Conservation (phyloP, 2,888 invertebrate genomes). For the Stegophylla sp. region DNA sequence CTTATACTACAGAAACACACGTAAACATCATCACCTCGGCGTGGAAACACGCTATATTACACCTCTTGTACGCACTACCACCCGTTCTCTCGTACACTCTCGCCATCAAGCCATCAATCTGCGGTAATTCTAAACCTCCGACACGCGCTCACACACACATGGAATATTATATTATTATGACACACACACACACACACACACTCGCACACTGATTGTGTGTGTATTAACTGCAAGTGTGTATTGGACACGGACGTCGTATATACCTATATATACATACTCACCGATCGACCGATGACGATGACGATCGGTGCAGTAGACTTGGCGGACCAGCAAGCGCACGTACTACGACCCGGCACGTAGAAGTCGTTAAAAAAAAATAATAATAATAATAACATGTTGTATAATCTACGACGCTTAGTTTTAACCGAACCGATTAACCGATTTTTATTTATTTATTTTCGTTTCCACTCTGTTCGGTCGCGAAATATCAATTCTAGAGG, state of each 20-base stretch:
- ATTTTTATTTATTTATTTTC: slow-evolving; percentile 20
- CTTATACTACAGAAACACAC: background rate
- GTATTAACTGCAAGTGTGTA: background rate
- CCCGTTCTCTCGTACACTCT: background rate
- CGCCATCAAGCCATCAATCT: slow-evolving; percentile 3
- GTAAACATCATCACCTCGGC: background rate
- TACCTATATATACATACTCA: too few species aligned
- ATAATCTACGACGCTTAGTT: slow-evolving; percentile 34
- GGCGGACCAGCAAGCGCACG: slow-evolving; percentile 17
- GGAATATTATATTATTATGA: too few species aligned
- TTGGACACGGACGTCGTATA: background rate
- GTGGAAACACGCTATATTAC: background rate
- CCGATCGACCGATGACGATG: background rate
- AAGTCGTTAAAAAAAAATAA: slow-evolving; percentile 46
- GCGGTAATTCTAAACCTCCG: background rate
- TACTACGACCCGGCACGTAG: slow-evolving; percentile 31
- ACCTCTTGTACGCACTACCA: background rate
- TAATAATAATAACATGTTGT: too few species aligned
- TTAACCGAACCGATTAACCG: slow-evolving; percentile 43
- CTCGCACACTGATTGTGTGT: background rate
- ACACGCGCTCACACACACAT: too few species aligned
- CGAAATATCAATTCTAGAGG: slow-evolving; percentile 11
- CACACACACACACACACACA: background rate
- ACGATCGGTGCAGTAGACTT: background rate
- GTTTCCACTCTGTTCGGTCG: background rate